Percentiles rank a stretch among this genome's conserved stretches.
phyloP scores from a whole-genome alignment of 1,140 invertebrate genomes.

The Pogonus chalceus region DNA sequence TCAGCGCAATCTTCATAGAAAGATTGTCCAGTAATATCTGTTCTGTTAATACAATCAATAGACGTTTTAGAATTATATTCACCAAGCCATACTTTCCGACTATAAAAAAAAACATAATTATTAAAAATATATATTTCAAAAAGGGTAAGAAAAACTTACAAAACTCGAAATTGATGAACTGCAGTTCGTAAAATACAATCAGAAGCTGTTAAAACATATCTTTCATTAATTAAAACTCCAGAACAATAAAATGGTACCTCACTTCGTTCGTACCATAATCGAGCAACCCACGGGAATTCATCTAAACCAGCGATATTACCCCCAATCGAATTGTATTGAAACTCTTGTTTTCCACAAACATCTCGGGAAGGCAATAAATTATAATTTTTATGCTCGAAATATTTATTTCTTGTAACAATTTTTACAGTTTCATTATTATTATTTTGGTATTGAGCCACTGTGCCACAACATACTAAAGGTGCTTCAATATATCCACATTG shows the following conservation, averaged over 20 bases:
- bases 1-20: constrained; percentile 32
- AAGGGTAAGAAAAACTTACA: too few relatives aligned
- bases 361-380: neutral
- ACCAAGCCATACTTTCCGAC: constrained; percentile 47
- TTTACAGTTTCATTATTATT: too few relatives aligned
- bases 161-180: neutral
- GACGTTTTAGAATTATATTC: constrained; percentile 45
- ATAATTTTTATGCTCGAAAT: neutral
- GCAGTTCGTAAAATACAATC: constrained; percentile 36
- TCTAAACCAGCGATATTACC: constrained; percentile 39
- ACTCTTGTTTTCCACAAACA: neutral
- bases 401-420: too few relatives aligned
- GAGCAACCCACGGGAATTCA: constrained; percentile 62
- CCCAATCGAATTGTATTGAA: constrained; percentile 35
- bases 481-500: constrained; percentile 1
- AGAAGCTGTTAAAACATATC: constrained; percentile 46
- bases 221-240: constrained; percentile 37
- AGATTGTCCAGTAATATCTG: too few relatives aligned
- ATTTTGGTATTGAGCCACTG: too few relatives aligned
- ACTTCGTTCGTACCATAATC: constrained; percentile 48
- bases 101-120: too few relatives aligned
- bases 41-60: constrained; percentile 46
- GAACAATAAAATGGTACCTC: constrained; percentile 34
- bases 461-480: constrained; percentile 7
- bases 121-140: too few relatives aligned